phyloP scores from a whole-genome alignment of 2,888 invertebrate species.

The Drosophila bunnanda region DNA sequence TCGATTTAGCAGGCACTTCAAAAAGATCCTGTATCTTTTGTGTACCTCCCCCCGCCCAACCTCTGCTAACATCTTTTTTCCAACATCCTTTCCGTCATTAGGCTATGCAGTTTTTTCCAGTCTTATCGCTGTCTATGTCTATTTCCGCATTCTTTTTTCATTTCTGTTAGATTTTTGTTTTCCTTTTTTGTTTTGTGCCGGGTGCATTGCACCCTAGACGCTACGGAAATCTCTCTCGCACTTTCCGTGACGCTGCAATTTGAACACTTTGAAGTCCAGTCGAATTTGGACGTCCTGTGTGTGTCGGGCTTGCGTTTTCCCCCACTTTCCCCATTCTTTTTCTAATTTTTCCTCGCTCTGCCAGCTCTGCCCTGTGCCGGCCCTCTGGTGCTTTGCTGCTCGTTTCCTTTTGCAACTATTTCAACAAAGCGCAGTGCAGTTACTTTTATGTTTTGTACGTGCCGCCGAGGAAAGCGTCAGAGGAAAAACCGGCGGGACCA shows the following conservation, averaged over 20 bases:
- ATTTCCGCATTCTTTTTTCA: conserved; percentile 11
- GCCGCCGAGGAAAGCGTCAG: conserved; percentile 64
- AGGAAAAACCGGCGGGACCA: conserved; percentile 50
- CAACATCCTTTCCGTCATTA: conserved; percentile 53
- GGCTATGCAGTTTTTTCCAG: conserved; percentile 50
- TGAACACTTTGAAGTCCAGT: conserved; percentile 78
- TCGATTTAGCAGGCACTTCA: conserved; percentile 33
- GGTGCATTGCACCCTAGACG: conserved; percentile 61
- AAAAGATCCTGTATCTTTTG: conserved; percentile 47
- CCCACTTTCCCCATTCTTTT: conserved; percentile 17
- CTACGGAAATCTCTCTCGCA: conserved; percentile 44
- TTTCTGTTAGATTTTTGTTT: conserved; percentile 14
- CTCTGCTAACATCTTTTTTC: conserved; percentile 4
- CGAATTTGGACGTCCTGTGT: conserved; percentile 64
- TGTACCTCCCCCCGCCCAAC: conserved; percentile 9
- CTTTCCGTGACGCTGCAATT: conserved; percentile 68
- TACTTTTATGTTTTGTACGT: conserved; percentile 79
- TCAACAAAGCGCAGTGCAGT: conserved; percentile 80
- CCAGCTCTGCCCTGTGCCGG: conserved; percentile 30
- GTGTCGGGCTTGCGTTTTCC: conserved; percentile 37
- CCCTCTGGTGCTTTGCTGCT: conserved; percentile 66
- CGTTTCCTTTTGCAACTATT: conserved; percentile 74
- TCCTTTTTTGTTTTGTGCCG: conserved; percentile 17
- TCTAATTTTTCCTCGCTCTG: conserved; percentile 37
- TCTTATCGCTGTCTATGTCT: conserved; percentile 51